Evolutionary conservation across 2,888 invertebrate genomes (phyloP), one percentile per base, ranked within the genome.

Genomic region (Torymus tubicola): DNA sequence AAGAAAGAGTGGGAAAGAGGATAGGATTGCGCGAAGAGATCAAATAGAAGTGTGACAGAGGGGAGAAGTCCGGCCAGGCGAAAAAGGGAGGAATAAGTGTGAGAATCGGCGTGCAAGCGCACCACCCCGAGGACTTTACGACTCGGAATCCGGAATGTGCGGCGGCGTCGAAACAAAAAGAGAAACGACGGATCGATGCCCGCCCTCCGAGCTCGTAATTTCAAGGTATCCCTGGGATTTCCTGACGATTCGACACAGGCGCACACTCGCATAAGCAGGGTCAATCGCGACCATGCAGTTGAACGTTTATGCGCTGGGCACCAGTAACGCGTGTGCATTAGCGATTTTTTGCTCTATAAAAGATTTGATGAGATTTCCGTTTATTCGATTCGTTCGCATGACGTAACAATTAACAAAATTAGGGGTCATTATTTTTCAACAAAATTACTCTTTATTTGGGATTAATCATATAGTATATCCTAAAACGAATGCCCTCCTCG

Each of bases 91-190:
- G 31, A 3, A 31, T 31, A 50, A 65, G 65, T 16, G 65, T 10
- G 65, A 65, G 65, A 65, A 53, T 52, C 52, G 53, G 58, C 10
- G 42, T n/a, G 31, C 74, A 65, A 57, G 57, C 58, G 42, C 16
- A 52, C 21, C 21, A 18, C 50, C 65, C 16, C 3, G 21, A 21
- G 69, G 52, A 31, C 31, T 31, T 31, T 31, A 31, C n/a, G 58
- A 65, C 60, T 42, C 18, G 65, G 65, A 74, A 74, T 73, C 53
- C 53, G 18, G 42, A 53, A 73, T 73, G 63, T n/a, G 42, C 13
- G 73, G 52, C 52, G 52, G 13, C 13, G 14, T 14, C 2, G 13
- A 16, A n/a, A 65, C 16, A 55, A 55, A 73, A 64, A 74, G 42
- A 65, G 55, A 31, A 58, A 53, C 42, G 74, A 74, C 31, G 31